These are phyloP conservation scores for Pocota personata DNA, from an alignment of 2,888 invertebrate species.

Conservation along the genomic window DNA sequence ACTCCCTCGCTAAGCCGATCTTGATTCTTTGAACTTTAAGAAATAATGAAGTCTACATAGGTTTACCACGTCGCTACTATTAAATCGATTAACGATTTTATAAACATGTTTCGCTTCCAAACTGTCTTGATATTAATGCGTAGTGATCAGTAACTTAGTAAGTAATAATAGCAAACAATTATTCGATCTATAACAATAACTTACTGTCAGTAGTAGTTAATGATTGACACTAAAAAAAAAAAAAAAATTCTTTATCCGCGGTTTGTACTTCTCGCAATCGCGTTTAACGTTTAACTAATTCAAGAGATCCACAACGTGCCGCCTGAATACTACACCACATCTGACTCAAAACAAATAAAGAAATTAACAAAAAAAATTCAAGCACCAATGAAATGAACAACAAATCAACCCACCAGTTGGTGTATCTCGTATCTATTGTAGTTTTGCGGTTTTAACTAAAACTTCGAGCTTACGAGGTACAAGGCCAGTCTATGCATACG, in stretches of 20 bases:
- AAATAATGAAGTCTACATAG: no score
- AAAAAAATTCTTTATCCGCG: not conserved
- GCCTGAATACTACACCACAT: not conserved
- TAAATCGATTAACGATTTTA: no score
- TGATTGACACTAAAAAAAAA: not conserved
- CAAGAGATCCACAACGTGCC: not conserved
- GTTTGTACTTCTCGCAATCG: not conserved
- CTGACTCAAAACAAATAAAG: not conserved
- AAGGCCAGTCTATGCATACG: not conserved
- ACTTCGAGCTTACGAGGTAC: not conserved
- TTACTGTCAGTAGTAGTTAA: not conserved
- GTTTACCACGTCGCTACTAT: no score
- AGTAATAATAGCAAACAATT: no score
- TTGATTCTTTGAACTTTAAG: no score
- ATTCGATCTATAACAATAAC: no score
- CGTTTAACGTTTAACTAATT: conserved; percentile 23
- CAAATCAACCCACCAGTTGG: not conserved
- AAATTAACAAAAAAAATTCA: not conserved
- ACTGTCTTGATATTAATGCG: no score
- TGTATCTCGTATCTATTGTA: not conserved
- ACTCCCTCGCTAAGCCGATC: no score
- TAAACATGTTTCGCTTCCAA: no score
- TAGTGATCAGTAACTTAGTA: no score
- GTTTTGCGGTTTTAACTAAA: conserved; percentile 32
- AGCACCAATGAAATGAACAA: not conserved